phyloP scores from a whole-genome alignment of 2,888 invertebrate genomes.

The Cremastobaeus sp. region DNA sequence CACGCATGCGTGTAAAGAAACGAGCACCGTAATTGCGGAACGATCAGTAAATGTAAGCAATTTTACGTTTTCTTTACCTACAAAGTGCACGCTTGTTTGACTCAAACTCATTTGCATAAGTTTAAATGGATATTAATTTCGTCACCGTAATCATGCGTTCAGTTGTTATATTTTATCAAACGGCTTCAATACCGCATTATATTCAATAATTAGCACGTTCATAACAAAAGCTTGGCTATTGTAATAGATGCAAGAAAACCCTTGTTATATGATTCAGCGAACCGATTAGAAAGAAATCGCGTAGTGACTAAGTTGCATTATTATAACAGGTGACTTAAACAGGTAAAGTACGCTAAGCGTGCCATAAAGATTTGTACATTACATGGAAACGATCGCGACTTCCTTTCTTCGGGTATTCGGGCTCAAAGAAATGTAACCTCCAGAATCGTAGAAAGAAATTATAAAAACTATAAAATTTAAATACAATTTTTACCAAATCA shows the following conservation, averaged over 20 bases:
- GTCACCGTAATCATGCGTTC: conserved; percentile 26
- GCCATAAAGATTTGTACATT: no score
- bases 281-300: conserved; percentile 20
- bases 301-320: conserved; percentile 12
- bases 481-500: no score
- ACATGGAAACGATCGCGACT: conserved; percentile 31
- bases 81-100: conserved; percentile 33
- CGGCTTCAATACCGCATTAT: no score
- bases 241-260: conserved; percentile 12
- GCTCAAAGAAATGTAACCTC: no score
- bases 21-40: conserved; percentile 23
- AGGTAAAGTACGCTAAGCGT: conserved; percentile 36
- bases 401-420: no score
- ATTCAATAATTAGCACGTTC: no score
- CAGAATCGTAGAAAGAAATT: conserved; percentile 6
- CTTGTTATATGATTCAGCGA: conserved; percentile 6
- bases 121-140: conserved; percentile 41
- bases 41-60: conserved; percentile 29
- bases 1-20: conserved; percentile 34
- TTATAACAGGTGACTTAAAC: conserved; percentile 37
- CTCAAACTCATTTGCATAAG: conserved; percentile 25
- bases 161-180: conserved; percentile 11
- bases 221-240: no score
- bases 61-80: conserved; percentile 8
- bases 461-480: no score